Base-by-base conservation (phyloP, 2,113 vertebrate species). In the Eublepharis macularius region DNA sequence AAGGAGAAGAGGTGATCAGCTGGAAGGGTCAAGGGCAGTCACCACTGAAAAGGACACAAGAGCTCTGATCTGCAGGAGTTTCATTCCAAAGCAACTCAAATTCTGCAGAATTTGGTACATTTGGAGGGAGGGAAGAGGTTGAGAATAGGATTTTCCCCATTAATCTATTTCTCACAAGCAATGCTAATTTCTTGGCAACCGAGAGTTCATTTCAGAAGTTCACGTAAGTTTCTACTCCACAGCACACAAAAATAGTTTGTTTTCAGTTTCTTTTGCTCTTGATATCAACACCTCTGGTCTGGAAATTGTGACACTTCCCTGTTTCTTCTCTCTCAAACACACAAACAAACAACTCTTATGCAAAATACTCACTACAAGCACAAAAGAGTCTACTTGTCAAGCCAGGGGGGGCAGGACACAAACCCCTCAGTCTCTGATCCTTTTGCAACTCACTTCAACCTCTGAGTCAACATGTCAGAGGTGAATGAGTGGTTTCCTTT, bases 181-280 rank as follows among this genome's bases (percentile, higher is more conserved):
- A 43, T 36, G 34, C 39, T 17, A 10, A 85, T 73, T 85, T 85
- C 68, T 63, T 60, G 32, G 24, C 76, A 85, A 73, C 6, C 1
- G 51, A 73, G 54, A 63, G 24, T n/a, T 80, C 51, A 73, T 73
- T 63, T 80, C 51, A 80, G 60, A 84, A 76, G 60, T 76, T 29
- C 60, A 39, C 24, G 32, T 7, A 51, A 9, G 49, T 60, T 47
- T 79, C 19, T 63, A 17, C 14, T 34, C 14, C 43, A 8, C 39
- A 47, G 60, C 39, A 47, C 4, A 9, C 5, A 63, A 9, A 10
- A 2, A 8, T 4, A 41, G 47, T 80, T 41, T 54, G 63, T 73
- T 85, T 80, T 80, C 76, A 63, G 54, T 85, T 80, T 86, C 76
- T 47, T 17, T 80, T 65, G 69, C 36, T 68, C 4, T 49, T 39